phyloP scores from a whole-genome alignment of 2,888 invertebrate genomes.

The Thymelicus acteon region DNA sequence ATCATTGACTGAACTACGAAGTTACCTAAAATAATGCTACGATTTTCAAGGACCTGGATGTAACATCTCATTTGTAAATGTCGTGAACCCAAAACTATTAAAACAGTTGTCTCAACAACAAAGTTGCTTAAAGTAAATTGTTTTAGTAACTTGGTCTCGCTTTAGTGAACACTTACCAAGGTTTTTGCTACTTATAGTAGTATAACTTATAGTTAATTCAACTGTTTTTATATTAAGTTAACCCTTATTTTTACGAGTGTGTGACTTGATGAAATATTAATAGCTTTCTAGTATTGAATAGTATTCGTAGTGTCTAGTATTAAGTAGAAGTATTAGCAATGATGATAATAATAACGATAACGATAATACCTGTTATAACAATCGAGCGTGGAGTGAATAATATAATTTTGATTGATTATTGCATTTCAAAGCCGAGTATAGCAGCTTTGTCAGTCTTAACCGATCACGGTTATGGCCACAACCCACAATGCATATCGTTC shows the following conservation, averaged over 20 bases:
- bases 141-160: background rate
- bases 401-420: background rate
- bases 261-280: too few relatives aligned
- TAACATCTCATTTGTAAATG: slow-evolving; percentile 4
- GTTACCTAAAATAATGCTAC: background rate
- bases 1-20: too few relatives aligned
- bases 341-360: too few relatives aligned
- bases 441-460: too few relatives aligned
- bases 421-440: background rate
- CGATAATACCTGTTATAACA: too few relatives aligned
- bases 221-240: too few relatives aligned
- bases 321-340: too few relatives aligned
- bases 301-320: too few relatives aligned
- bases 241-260: too few relatives aligned
- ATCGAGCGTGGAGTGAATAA: too few relatives aligned
- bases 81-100: background rate
- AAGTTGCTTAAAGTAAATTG: slow-evolving; percentile 3
- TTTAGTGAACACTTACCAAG: background rate
- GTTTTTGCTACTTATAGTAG: background rate
- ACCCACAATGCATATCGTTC: background rate
- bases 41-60: background rate
- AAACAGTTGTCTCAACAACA: slow-evolving; percentile 5
- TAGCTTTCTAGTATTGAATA: too few relatives aligned
- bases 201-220: background rate
- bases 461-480: background rate